phyloP scores from a whole-genome alignment of 2,888 invertebrate genomes.

The Dusona sp. region DNA sequence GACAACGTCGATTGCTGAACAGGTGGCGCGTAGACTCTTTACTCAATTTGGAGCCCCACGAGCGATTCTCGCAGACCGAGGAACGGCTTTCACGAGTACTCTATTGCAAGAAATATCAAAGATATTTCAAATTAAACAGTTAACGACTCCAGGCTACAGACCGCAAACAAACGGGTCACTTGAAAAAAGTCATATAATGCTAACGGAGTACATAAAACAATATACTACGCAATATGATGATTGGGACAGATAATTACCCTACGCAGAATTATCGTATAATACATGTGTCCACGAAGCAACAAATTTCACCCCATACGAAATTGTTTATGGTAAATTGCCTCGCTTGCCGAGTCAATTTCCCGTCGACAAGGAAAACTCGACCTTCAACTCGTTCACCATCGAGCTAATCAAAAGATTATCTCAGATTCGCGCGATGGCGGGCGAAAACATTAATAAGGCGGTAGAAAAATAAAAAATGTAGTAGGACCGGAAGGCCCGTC shows the following conservation, averaged over 20 bases:
- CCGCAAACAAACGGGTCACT: conserved; percentile 59
- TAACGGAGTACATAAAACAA: conserved; percentile 53
- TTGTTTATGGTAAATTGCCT: conserved; percentile 53
- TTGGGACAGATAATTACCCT: conserved; percentile 62
- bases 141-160: conserved; percentile 43
- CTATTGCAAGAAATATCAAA: conserved; percentile 46
- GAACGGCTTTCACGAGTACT: conserved; percentile 40
- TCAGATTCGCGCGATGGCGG: conserved; percentile 1
- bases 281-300: conserved; percentile 60
- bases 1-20: conserved; percentile 40
- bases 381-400: background rate
- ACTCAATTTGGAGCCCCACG: conserved; percentile 34
- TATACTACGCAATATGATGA: conserved; percentile 53
- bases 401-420: background rate
- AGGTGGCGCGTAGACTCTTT: conserved; percentile 35
- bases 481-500: background rate
- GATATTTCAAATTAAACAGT: conserved; percentile 55
- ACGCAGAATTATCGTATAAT: conserved; percentile 64
- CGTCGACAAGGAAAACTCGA: background rate
- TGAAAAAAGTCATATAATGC: conserved; percentile 48
- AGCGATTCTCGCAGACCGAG: conserved; percentile 54
- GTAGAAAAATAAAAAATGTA: background rate
- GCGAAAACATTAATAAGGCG: conserved; percentile 2
- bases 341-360: conserved; percentile 36
- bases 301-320: conserved; percentile 58